phyloP scores from a whole-genome alignment of 2,797 vertebrate genomes.

The Sebastolobus alascanus region DNA sequence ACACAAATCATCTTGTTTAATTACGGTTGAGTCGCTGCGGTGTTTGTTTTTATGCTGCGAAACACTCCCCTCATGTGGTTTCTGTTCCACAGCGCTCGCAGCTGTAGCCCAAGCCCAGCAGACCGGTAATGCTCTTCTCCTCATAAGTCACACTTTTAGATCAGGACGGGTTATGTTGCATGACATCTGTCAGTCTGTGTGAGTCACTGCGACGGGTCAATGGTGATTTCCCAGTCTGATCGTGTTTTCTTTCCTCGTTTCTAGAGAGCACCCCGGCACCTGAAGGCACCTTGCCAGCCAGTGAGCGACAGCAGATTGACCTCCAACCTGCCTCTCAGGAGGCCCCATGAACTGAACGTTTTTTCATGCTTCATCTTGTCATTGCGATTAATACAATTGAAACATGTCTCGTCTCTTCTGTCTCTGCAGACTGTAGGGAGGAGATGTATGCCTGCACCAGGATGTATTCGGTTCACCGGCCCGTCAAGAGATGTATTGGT shows the following conservation, averaged over 20 bases:
- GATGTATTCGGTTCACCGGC: slow-evolving; percentile 88
- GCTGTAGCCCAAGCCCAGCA: slow-evolving; percentile 76
- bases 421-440: slow-evolving; percentile 84
- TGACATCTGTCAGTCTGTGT: slow-evolving; percentile 64
- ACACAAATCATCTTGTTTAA: slow-evolving; percentile 83
- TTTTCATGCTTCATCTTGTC: neutral
- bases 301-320: slow-evolving; percentile 61
- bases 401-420: slow-evolving; percentile 1
- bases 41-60: slow-evolving; percentile 79
- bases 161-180: slow-evolving; percentile 38
- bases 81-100: slow-evolving; percentile 81
- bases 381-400: neutral
- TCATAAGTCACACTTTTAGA: slow-evolving; percentile 61
- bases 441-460: slow-evolving; percentile 88
- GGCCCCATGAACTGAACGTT: neutral
- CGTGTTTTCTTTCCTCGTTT: slow-evolving; percentile 51
- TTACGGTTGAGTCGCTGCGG: slow-evolving; percentile 69
- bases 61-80: slow-evolving; percentile 81
- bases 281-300: slow-evolving; percentile 40
- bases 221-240: slow-evolving; percentile 31
- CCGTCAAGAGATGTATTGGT: slow-evolving; percentile 82
- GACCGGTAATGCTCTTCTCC: slow-evolving; percentile 75
- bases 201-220: slow-evolving; percentile 42
- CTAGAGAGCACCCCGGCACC: slow-evolving; percentile 35
- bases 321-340: slow-evolving; percentile 7